Base-by-base conservation (phyloP, 2,888 invertebrate genomes). In the Synergus gifuensis region DNA sequence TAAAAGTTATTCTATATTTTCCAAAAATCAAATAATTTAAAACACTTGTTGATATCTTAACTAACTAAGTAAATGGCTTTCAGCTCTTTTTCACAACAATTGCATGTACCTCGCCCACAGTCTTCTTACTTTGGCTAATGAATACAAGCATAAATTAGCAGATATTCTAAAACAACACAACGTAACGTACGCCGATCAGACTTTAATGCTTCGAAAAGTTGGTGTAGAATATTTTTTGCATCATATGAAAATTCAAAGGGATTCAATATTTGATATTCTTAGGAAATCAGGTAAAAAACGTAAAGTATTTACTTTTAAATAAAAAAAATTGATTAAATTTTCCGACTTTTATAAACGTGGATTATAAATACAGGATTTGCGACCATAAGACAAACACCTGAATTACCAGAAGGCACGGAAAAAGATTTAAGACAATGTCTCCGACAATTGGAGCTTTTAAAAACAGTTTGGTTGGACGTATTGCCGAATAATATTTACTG, bases 21-120 rank as follows among this genome's bases (percentile, higher is more conserved):
- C 9, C 9, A n/a, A n/a, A 44, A 40, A 7, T 18, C n/a, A 12
- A 67, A 67, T 44, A 78, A 64, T 49, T 69, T 76, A 60, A 66
- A 64, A 49, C 44, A 77, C 69, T 54, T 60, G 18, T 22, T 22
- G 4, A 12, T 63, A 58, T 62, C 22, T 63, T 54, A 36, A 46
- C 62, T 22, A 49, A 5, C 16, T 76, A 54, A 73, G 81, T 81
- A 36, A 36, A 36, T 36, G 36, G 76, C 66, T 93, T 93, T 62
- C 92, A 95, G 98, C 97, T 8, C 90, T 98, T 42, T 97, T 97
- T 89, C 96, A 98, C 93, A 98, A 98, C 93, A 98, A 98, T 92
- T 98, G 98, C 90, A 95, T 97, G 95, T 98, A 95, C 89, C 93
- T 98, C 14, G 95, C 96, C 0, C 96, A 98, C 92, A 94, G 95